Percentiles rank a stretch among this genome's conserved stretches.
These are phyloP conservation scores for Nycticorax nycticorax DNA, from an alignment of 2,113 vertebrate genomes.

Conservation along the genomic window DNA sequence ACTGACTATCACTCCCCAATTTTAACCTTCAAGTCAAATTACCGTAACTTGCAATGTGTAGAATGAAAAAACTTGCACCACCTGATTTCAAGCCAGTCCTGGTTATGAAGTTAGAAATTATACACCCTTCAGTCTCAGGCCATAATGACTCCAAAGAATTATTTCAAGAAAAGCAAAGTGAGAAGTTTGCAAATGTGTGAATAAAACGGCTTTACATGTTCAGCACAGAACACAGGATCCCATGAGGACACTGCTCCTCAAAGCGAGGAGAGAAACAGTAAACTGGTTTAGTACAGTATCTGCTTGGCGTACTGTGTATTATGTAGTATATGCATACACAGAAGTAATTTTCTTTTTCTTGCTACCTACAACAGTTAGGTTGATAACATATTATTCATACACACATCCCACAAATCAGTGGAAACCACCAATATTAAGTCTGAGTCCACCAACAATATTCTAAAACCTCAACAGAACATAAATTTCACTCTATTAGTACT, in stretches of 20 bases:
- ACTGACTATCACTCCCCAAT: neutral
- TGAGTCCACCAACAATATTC: neutral
- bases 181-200: neutral
- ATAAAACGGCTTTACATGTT: neutral
- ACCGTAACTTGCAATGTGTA: neutral
- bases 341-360: neutral
- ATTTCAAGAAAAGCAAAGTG: neutral
- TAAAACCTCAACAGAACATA: neutral
- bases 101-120: neutral
- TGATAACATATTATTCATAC: neutral
- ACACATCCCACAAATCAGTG: neutral
- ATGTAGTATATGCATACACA: neutral
- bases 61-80: neutral
- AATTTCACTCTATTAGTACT: neutral
- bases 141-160: neutral
- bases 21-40: neutral
- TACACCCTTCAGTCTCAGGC: neutral
- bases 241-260: neutral
- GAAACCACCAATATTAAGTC: neutral
- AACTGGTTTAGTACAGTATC: neutral
- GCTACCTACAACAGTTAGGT: neutral
- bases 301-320: neutral
- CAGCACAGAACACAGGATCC: neutral
- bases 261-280: neutral
- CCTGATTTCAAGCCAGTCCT: neutral